These are phyloP conservation scores for Suillia variegata DNA, from an alignment of 2,888 invertebrate species.

Conservation along the genomic window DNA sequence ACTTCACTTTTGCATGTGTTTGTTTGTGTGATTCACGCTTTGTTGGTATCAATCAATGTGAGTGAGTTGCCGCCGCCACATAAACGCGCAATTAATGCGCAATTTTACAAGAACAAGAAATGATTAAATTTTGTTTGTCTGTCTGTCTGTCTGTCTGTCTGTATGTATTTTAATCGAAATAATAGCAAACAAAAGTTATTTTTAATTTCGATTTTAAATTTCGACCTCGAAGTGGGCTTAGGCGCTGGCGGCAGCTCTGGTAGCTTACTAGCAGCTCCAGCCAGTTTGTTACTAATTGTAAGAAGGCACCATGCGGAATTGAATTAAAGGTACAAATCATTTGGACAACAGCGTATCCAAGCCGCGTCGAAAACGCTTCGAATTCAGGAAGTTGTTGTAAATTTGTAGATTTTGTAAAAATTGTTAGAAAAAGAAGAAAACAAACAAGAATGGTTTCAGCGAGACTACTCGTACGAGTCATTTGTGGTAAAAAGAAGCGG, in stretches of 20 bases:
- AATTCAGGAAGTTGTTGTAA: neutral
- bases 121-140: too few species aligned
- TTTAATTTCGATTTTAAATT: neutral
- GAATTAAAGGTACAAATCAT: neutral
- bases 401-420: too few species aligned
- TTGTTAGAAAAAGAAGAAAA: too few species aligned
- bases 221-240: neutral
- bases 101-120: neutral
- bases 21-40: neutral
- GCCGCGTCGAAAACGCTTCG: neutral
- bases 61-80: too few species aligned
- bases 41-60: too few species aligned
- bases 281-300: neutral
- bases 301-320: neutral
- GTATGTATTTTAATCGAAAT: neutral
- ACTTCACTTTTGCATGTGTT: neutral
- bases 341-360: neutral
- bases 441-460: too few species aligned
- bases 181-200: neutral
- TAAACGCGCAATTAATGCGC: constrained; percentile 1
- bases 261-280: neutral
- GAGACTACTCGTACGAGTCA: too few species aligned
- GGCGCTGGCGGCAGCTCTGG: neutral
- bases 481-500: too few species aligned
- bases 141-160: too few species aligned